Percentiles rank a stretch among this genome's conserved stretches.
Conservation (phyloP, 2,797 vertebrate species). For the Coregonus suidteri region DNA sequence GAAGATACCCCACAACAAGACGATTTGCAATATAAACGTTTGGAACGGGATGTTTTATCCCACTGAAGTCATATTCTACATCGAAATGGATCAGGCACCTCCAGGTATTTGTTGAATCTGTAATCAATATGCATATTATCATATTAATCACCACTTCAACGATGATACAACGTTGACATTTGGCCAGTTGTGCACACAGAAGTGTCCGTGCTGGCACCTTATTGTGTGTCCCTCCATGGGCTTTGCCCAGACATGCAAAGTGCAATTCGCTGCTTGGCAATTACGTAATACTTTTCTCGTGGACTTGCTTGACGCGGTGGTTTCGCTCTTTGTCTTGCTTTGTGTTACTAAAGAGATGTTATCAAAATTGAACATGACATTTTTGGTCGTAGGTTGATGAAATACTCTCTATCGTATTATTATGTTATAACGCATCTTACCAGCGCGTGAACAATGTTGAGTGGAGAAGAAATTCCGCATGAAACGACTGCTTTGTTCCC, state of each 20-base stretch:
- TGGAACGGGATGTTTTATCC: constrained; percentile 93
- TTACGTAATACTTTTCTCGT: constrained; percentile 75
- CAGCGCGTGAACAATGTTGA: constrained; percentile 11
- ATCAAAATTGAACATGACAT: neutral
- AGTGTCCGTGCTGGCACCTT: neutral
- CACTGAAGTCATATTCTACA: constrained; percentile 95
- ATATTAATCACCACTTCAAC: neutral
- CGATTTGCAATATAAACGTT: constrained; percentile 59
- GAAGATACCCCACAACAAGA: constrained; percentile 33
- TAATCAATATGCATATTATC: neutral
- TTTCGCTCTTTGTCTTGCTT: constrained; percentile 29
- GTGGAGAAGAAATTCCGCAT: constrained; percentile 66
- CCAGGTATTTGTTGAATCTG: constrained; percentile 80
- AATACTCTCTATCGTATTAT: neutral
- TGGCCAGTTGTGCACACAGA: neutral
- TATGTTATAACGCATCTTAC: neutral
- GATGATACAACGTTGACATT: neutral
- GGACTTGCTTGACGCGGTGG: constrained; percentile 49
- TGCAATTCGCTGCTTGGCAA: constrained; percentile 74
- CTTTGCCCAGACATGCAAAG: constrained; percentile 74
- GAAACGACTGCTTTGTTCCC: constrained; percentile 75
- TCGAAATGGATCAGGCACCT: constrained; percentile 92
- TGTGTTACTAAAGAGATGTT: neutral
- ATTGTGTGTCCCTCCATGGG: constrained; percentile 29
- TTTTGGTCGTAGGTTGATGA: neutral